Conservation (phyloP, 2,797 vertebrate genomes). For the Neosalanx taihuensis region DNA sequence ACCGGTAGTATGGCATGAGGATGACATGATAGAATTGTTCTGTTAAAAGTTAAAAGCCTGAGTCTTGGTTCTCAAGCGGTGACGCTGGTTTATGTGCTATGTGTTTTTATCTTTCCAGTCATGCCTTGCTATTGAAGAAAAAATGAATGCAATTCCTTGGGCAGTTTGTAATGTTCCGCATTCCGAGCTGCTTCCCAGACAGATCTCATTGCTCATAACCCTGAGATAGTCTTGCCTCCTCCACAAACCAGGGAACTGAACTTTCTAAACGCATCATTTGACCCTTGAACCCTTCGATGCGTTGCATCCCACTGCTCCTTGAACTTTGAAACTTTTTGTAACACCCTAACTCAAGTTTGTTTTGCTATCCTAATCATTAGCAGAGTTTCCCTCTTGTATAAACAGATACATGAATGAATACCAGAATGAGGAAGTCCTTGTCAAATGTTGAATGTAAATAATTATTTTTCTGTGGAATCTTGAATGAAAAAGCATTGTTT, state of each 20-base stretch:
- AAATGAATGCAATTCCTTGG: slow-evolving; percentile 30
- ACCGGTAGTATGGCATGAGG: background rate
- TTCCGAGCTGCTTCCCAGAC: slow-evolving; percentile 38
- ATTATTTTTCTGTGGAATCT: slow-evolving; percentile 21
- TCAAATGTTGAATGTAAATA: slow-evolving; percentile 15
- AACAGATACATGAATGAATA: slow-evolving; percentile 38
- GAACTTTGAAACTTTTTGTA: background rate
- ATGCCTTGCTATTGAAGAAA: slow-evolving; percentile 48
- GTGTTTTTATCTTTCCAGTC: slow-evolving; percentile 38
- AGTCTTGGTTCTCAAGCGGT: background rate
- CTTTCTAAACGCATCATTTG: background rate
- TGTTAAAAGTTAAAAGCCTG: background rate
- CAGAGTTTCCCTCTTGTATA: slow-evolving; percentile 34
- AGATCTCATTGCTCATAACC: slow-evolving; percentile 53
- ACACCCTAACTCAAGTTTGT: background rate
- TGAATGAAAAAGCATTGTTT: slow-evolving; percentile 11
- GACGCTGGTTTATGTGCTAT: background rate
- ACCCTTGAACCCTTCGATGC: slow-evolving; percentile 14
- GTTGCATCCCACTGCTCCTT: background rate
- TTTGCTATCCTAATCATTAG: slow-evolving; percentile 13
- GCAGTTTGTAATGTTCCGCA: slow-evolving; percentile 44
- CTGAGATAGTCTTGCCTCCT: background rate
- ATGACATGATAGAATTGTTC: background rate
- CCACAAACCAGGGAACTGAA: background rate
- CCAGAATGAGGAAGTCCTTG: background rate